A percentile compares a stretch with the other conserved stretches of the same genome.
Evolutionary conservation across 2,797 vertebrate species (phyloP).

Genomic region (Caiman crocodilus): DNA sequence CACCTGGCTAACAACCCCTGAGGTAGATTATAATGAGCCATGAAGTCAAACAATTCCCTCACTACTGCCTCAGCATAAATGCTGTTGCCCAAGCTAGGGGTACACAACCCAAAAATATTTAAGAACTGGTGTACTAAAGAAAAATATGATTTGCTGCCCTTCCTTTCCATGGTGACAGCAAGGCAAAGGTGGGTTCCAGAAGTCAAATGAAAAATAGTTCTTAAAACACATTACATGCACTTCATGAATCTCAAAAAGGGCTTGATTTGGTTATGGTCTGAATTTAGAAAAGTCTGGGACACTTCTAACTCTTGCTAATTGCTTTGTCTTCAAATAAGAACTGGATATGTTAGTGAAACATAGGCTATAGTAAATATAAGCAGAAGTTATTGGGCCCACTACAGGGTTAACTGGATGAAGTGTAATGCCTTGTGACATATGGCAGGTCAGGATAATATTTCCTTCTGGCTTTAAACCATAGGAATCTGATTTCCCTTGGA

Average conservation of each 20-base stretch:
- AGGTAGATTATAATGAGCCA: no score
- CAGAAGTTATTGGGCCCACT: not conserved
- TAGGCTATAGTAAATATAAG: not conserved
- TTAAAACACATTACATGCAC: not conserved
- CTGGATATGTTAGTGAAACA: not conserved
- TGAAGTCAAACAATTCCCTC: no score
- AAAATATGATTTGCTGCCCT: no score
- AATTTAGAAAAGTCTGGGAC: not conserved
- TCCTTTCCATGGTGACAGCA: no score
- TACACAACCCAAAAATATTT: no score
- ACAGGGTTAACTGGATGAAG: not conserved
- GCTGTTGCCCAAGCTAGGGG: no score
- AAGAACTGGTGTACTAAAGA: no score
- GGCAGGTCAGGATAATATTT: not conserved
- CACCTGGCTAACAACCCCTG: no score
- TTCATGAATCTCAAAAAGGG: not conserved
- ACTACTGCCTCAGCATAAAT: no score
- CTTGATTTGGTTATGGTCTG: not conserved
- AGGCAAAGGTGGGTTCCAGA: no score
- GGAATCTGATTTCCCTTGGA: conserved; percentile 28
- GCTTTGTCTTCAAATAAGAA: not conserved
- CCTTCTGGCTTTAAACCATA: not conserved
- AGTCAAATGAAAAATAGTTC: no score
- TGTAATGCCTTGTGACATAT: conserved; percentile 13
- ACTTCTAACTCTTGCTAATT: not conserved